phyloP scores from a whole-genome alignment of 2,113 vertebrate species.

The Fulica atra region DNA sequence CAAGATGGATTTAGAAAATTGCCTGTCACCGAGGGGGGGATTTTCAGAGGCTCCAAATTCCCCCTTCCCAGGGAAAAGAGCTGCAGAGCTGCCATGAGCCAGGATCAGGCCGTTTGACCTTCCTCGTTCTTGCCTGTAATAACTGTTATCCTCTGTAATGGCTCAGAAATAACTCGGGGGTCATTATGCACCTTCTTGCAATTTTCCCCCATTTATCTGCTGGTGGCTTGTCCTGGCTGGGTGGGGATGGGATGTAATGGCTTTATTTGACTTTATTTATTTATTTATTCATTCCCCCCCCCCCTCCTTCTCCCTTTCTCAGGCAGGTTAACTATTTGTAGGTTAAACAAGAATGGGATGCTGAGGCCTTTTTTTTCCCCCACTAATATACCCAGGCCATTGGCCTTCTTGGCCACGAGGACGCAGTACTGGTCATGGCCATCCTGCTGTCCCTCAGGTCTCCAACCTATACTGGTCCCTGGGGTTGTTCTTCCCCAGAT shows the following conservation, averaged over 20 bases:
- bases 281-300: too few relatives aligned
- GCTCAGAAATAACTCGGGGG: conserved; percentile 26
- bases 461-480: too few relatives aligned
- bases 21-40: rapidly evolving
- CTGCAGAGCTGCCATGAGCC: rapidly evolving
- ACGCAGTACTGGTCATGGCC: too few relatives aligned
- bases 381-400: too few relatives aligned
- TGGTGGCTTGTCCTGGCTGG: neutral
- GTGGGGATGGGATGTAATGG: neutral
- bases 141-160: conserved; percentile 59
- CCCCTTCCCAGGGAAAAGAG: rapidly evolving
- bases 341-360: neutral
- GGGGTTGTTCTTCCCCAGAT: too few relatives aligned
- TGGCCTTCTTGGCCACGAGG: too few relatives aligned
- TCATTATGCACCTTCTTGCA: conserved; percentile 10
- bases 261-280: neutral
- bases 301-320: neutral
- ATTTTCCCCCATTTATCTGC: conserved; percentile 20
- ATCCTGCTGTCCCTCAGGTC: too few relatives aligned
- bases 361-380: neutral
- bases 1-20: neutral
- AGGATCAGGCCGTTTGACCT: conserved; percentile 26
- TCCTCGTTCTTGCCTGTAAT: conserved; percentile 57
- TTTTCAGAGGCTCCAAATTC: neutral
- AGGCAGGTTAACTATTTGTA: neutral